phyloP scores from a whole-genome alignment of 2,888 invertebrate species.

The Caenorhabditis sulstoni region DNA sequence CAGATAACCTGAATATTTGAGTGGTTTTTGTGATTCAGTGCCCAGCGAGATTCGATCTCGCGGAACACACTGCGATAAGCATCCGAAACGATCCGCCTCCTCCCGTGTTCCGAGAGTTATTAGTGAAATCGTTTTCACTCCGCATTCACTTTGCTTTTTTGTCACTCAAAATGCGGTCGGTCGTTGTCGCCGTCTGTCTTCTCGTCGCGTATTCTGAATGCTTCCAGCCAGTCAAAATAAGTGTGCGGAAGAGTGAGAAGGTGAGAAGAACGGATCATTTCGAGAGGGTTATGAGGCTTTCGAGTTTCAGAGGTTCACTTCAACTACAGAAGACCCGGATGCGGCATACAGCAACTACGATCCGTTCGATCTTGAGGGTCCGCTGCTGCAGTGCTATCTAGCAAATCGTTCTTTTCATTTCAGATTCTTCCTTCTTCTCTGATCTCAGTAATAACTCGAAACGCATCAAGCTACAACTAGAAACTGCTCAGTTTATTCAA shows the following conservation, averaged over 20 bases:
- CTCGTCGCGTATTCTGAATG: background rate
- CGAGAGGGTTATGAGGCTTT: no score
- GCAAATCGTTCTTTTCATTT: background rate
- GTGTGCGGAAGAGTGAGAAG: constrained; percentile 34
- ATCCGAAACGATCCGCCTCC: constrained; percentile 37
- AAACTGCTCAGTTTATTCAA: constrained; percentile 46
- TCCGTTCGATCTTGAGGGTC: constrained; percentile 38
- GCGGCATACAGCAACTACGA: constrained; percentile 27
- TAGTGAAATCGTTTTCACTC: constrained; percentile 56
- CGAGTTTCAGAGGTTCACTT: constrained; percentile 3
- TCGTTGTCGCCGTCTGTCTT: background rate
- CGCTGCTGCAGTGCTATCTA: no score
- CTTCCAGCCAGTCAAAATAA: constrained; percentile 37
- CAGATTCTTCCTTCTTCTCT: constrained; percentile 47
- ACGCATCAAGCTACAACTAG: constrained; percentile 36
- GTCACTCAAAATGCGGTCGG: constrained; percentile 15
- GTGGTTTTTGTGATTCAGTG: constrained; percentile 19
- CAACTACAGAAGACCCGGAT: constrained; percentile 46
- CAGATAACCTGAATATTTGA: constrained; percentile 53
- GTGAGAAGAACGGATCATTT: background rate
- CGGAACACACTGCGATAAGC: constrained; percentile 4
- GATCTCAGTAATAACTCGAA: constrained; percentile 42
- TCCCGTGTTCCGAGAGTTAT: constrained; percentile 30
- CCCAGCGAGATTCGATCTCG: constrained; percentile 11
- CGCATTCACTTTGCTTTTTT: constrained; percentile 13